Conservation (phyloP, 2,888 invertebrate species). For the Melipona bicolor region DNA sequence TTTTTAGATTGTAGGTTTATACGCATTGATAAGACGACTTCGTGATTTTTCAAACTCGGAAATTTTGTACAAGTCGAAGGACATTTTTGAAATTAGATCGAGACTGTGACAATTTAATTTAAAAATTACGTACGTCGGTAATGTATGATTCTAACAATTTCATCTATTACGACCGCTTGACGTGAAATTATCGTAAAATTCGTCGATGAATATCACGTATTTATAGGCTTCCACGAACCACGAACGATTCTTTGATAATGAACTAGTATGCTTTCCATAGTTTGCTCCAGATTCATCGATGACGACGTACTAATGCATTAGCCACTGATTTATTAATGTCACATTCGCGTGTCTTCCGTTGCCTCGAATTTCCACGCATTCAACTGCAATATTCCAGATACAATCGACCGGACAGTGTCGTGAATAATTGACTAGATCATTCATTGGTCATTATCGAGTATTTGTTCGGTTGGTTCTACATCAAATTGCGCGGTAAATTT, state of each 20-base stretch:
- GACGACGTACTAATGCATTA: slow-evolving; percentile 3
- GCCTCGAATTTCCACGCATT: neutral
- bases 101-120: neutral
- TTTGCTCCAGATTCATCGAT: neutral
- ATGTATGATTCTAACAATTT: too few relatives aligned
- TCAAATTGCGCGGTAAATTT: neutral
- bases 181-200: too few relatives aligned
- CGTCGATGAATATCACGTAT: too few relatives aligned
- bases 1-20: too few relatives aligned
- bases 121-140: neutral
- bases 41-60: neutral
- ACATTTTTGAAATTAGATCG: neutral
- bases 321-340: slow-evolving; percentile 13
- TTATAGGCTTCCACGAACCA: too few relatives aligned
- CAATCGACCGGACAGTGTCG: neutral
- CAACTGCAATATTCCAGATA: neutral
- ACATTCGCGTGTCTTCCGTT: neutral
- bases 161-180: too few relatives aligned
- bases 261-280: neutral
- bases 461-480: neutral
- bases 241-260: slow-evolving; percentile 14
- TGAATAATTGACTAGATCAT: neutral
- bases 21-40: too few relatives aligned
- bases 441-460: neutral
- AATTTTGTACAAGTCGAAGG: neutral